phyloP scores from a whole-genome alignment of 2,888 invertebrate species.

The Stictocephala bisonia region DNA sequence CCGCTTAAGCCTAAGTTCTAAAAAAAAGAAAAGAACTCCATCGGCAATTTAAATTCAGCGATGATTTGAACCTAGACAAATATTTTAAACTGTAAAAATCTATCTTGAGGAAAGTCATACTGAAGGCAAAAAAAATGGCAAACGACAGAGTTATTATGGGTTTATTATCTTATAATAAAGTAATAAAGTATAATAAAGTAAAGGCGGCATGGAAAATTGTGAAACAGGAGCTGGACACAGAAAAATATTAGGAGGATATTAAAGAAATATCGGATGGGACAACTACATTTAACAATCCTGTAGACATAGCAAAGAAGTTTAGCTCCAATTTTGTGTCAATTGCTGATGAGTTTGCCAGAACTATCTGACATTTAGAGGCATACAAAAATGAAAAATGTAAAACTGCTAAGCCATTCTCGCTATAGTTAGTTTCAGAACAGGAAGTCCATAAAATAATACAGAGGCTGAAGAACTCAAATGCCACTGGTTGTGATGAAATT shows the following conservation, averaged over 20 bases:
- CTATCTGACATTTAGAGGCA: not conserved
- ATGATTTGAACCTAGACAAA: not conserved
- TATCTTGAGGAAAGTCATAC: not conserved
- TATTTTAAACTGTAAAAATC: not conserved
- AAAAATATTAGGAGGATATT: not conserved
- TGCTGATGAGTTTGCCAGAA: not conserved
- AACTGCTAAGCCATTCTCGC: not conserved
- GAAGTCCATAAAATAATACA: not conserved
- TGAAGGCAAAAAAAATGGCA: not conserved
- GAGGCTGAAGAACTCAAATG: not conserved
- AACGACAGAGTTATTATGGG: conserved; percentile 18
- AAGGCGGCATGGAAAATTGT: not conserved
- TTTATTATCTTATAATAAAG: no score
- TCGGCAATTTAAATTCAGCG: not conserved
- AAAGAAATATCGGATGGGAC: not conserved
- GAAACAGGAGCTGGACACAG: not conserved
- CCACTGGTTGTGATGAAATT: not conserved
- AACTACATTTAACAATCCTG: not conserved
- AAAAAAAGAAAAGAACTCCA: not conserved
- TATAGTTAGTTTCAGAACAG: not conserved
- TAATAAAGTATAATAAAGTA: not conserved
- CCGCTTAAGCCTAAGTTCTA: no score
- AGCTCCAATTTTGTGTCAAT: not conserved
- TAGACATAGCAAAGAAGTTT: not conserved
- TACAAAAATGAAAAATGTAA: not conserved